Evolutionary conservation across 2,888 invertebrate species (phyloP), one percentile per base, ranked within the genome.

Genomic region (Polyommatus iphigenia): DNA sequence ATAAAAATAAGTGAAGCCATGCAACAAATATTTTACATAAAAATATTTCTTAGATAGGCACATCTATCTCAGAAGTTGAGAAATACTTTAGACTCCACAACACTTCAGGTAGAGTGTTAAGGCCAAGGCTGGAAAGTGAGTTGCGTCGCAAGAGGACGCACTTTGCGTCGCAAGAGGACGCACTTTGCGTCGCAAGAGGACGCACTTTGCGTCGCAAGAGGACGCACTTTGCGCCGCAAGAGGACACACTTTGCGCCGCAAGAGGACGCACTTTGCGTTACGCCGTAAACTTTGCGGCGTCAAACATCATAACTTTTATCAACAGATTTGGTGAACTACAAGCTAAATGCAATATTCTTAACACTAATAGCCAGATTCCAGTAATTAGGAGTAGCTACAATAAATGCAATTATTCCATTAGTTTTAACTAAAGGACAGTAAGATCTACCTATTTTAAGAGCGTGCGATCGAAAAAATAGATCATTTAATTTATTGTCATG

Each of bases 401-500:
- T 81, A 81, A 83, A 81, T 81, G 82, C 82, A 81, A 78, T 62
- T 78, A 77, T 71, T 78, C 76, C 71, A 76, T 78, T 75, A 78
- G 72, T 76, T 77, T 62, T 18, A 79, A 79, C 75, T 78, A 77
- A 81, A 78, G 79, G 71, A 57, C 73, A 76, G 77, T 59, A 77
- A 76, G 71, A 41, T 67, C 79, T 79, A 72, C 76, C 77, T 80
- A 81, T 79, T 77, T 78, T 79, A 59, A 79, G 79, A 80, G 75
- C 75, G 54, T 50, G 75, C 75, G 75, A 77, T 87, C 87, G 87
- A 88, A 88, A 89, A 91, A 90, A 92, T 91, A 91, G 85, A 88
- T 83, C 54, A 84, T 87, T 87, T 85, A 87, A 88, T 85, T 92
- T 93, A 93, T 93, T 93, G 93, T 93, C 93, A 93, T 90, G 89